phyloP scores from a whole-genome alignment of 2,797 vertebrate species.

The Spizella passerina region DNA sequence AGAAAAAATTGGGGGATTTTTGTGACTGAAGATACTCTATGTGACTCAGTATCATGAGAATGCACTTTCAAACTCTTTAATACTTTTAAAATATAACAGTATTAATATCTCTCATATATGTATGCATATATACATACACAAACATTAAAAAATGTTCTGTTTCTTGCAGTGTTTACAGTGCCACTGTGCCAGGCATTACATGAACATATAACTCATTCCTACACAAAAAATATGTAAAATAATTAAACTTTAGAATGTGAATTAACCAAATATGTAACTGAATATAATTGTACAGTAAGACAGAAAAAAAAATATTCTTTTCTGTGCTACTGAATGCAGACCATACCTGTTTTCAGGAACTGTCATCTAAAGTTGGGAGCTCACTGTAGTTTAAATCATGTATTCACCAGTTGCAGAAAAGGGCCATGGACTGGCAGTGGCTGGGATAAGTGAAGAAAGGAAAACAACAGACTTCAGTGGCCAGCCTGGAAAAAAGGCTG shows the following conservation, averaged over 20 bases:
- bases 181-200: not conserved
- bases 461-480: not conserved
- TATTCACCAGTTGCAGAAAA: not conserved
- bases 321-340: not conserved
- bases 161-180: not conserved
- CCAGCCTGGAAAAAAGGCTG: not conserved
- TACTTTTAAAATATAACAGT: not conserved
- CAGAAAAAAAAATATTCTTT: not conserved
- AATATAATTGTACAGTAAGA: not conserved
- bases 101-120: not conserved
- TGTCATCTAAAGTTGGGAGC: not conserved
- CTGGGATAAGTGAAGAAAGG: not conserved
- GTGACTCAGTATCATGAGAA: not conserved
- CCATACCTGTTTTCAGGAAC: not conserved
- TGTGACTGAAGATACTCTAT: not conserved
- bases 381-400: not conserved
- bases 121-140: not conserved
- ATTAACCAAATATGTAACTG: not conserved
- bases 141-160: not conserved
- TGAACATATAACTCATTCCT: not conserved
- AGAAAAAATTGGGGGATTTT: not conserved
- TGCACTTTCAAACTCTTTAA: not conserved
- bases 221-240: not conserved
- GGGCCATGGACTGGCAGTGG: not conserved
- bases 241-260: not conserved